Base-by-base conservation (phyloP, 2,113 vertebrate genomes). In the Gnathonemus longibarbis region DNA sequence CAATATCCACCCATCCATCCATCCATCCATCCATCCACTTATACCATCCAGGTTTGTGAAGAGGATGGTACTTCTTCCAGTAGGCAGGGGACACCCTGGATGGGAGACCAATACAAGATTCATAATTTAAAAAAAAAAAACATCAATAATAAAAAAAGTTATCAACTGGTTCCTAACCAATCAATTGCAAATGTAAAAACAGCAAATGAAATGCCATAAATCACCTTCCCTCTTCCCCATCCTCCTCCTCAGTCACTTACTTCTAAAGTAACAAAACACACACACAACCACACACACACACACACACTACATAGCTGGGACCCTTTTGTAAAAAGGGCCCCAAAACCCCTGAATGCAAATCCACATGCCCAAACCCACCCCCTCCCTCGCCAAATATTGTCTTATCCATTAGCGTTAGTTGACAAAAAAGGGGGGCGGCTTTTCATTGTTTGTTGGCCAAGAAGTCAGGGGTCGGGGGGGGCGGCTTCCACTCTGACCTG, bases 401-500 rank as follows among this genome's bases (percentile, higher is more conserved):
- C 45, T 89, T 62, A 90, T 66, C 77, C 93, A 56, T 89, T 92
- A 90, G 90, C 90, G 90, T 92, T 89, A 90, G 88, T 35, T 91
- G 62, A 93, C 66, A 91, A 86, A 92, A 74, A 93, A 80, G 48
- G 87, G 87, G 7, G 66, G 39, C 50, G 46, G 84, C 11, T 9
- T 24, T 42, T 84, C 53, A 91, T 74, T 91, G 58, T 90, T 90
- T 90, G 24, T 1, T 88, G 88, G n/a, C 0, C 3, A 50, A 93
- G 21, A 88, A 92, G 88, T 90, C 56, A 91, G 90, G 90, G 89
- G 93, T 86, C 21, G 88, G 91, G 92, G 91, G 5, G 88, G 91
- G 92, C 90, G 88, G 8, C 27, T 89, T 92, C 93, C 80, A 88
- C 48, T 48, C 80, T 77, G 91, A 80, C 90, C 39, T 62, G 80